Evolutionary conservation across 2,888 invertebrate genomes (phyloP), one percentile per base, ranked within the genome.

Genomic region (Graphium colonna): DNA sequence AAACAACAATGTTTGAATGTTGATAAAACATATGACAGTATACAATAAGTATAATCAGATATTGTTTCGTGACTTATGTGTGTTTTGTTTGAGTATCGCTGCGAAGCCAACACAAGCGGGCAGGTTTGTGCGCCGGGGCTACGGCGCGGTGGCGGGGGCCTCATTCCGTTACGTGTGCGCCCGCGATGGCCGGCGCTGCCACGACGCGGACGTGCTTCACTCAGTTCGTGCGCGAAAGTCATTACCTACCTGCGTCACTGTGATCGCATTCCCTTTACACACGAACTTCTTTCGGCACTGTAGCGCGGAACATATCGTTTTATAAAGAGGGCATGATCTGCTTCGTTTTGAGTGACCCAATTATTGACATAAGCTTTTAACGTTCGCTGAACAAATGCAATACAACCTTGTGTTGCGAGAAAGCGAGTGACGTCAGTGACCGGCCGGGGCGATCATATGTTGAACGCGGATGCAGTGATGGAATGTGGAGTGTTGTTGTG

Each of bases 141-240:
- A 62, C 64, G 67, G 66, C 65, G 69, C 64, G 60, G 68, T 61
- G 65, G 72, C 63, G 72, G 80, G 76, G 75, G 69, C 68, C 69
- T 70, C 67, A 69, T 75, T 77, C 81, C 81, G 82, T 82, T 82
- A 82, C 82, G 82, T 78, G 76, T 77, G 82, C 79, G 80, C 79
- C 77, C 73, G 79, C 78, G 77, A 60, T 73, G 72, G 65, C 65
- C 58, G 36, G 65, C 65, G 66, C 62, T 73, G 76, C 75, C 86
- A 84, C 87, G 87, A 87, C 77, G 82, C 85, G 85, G 84, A 85
- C 87, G 86, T 84, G 86, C 84, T 87, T 87, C 88, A 85, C 82
- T 86, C 89, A 88, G 85, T 87, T 84, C 85, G 84, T 87, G 86
- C 87, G 87, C 87, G 88, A 88, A 88, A 89, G 85, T 87, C 82